Evolutionary conservation across 2,113 vertebrate genomes (phyloP), one percentile per base, ranked within the genome.

Genomic region (Elephantulus edwardii): DNA sequence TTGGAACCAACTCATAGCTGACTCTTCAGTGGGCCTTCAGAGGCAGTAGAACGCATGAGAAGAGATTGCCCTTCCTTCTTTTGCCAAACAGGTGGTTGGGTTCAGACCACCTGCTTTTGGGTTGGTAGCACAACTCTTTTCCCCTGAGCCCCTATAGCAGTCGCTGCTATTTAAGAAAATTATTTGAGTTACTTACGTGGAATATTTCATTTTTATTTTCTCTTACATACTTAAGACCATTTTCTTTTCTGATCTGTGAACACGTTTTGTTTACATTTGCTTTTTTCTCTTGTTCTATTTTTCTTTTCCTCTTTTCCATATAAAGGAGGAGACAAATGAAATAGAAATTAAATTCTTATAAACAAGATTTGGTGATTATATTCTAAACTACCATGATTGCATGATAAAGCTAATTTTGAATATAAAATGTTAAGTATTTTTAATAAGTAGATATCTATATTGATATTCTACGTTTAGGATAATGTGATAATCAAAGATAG

Each of bases 161-260:
- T 93, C 93, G 70, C 6, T 90, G 35, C 83, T 91, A 20, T 38
- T 86, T 91, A 86, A 86, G 68, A 16, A 85, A 75, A 83, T 82
- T 26, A 79, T 84, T 90, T 86, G 56, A 75, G 40, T 91, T 0
- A 1, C 17, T 70, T 87, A 19, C 40, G 4, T 78, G 44, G 7
- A 66, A 28, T 88, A 56, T 40, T 92, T 88, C 87, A 6, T 60
- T 91, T 90, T 84, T 91, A 9, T 87, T 79, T 81, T 83, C 40
- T 83, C 22, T 24, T n/a, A 79, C 64, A 11, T 82, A 24, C 48
- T 82, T 88, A 77, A 86, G 50, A 78, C 11, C 16, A 75, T 86
- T 20, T 35, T 6, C 22, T 22, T 42, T 92, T 86, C 77, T 22
- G 26, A 44, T 33, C 40, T 86, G 26, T 92, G 30, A 33, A 7